Base-by-base conservation (phyloP, 2,888 invertebrate species). In the Notodonta ziczac region DNA sequence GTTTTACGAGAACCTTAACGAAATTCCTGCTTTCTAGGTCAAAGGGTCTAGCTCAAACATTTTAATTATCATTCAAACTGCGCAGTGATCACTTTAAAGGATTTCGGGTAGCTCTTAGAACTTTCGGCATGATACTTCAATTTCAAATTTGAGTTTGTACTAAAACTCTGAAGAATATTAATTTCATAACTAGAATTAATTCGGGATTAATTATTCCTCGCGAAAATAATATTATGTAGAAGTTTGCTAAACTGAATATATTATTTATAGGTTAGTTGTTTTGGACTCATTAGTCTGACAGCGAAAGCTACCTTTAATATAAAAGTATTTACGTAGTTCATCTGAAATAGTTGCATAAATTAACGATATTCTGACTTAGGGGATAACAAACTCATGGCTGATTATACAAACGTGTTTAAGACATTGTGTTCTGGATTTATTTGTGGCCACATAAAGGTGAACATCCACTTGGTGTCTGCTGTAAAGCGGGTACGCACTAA, bases 181-280 rank as follows among this genome's bases (percentile, higher is more conserved):
- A 50, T 50, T 50, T 16, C 16, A 50, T 50, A 50, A 50, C 50
- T 4, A 50, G 50, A 50, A 50, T 50, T 50, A 46, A 46, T 46
- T 46, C 46, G 5, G 13, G 46, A 13, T 46, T 0, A 46, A 46
- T 46, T 46, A 13, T 46, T 46, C 13, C 13, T 46, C 6, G 13
- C 46, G 46, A n/a, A 46, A 24, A 24, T 24, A 24, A 24, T 12
- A 10, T 44, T 4, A 2, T 13, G 44, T 46, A 70, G 65, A 66
- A 69, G 66, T 65, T 72, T 80, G 76, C 77, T 79, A 74, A 71
- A 70, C 66, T 62, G 62, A 67, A 59, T 24, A 24, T 24, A 24
- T 24, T 24, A 24, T 24, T 1, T 24, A 24, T 24, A 24, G 1
- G 2, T 24, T 24, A 2, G 1, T 24, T 24, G 2, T 24, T 24